Evolutionary conservation across 2,797 vertebrate genomes (phyloP).

Genomic region (Channallabes apus): DNA sequence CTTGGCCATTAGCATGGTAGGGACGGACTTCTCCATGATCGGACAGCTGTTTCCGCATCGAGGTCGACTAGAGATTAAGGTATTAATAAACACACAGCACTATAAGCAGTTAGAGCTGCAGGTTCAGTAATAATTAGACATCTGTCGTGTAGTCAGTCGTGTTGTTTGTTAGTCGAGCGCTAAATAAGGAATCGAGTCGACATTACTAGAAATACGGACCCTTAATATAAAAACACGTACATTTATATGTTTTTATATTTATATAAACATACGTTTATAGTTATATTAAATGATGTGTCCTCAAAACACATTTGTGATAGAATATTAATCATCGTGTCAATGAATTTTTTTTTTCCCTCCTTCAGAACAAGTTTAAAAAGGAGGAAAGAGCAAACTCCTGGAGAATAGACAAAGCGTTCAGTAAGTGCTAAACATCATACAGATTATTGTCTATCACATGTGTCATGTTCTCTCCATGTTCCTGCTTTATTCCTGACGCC

Average conservation of each 20-base stretch:
- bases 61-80: constrained; percentile 93
- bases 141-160: background rate
- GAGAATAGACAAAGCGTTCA: constrained; percentile 98
- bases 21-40: constrained; percentile 97
- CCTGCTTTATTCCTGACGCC: background rate
- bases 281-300: background rate
- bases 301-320: background rate
- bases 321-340: background rate
- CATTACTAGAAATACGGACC: background rate
- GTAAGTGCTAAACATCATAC: constrained; percentile 73
- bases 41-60: constrained; percentile 93
- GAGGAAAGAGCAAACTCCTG: constrained; percentile 90
- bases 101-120: background rate
- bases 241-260: background rate
- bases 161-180: too few species aligned
- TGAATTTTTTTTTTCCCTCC: constrained; percentile 46
- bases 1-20: constrained; percentile 96
- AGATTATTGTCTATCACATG: background rate
- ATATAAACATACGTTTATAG: background rate
- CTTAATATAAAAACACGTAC: background rate
- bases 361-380: constrained; percentile 98
- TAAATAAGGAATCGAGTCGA: background rate
- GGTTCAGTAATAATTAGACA: background rate
- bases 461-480: background rate
- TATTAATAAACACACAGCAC: constrained; percentile 53